Conservation (phyloP, 2,113 vertebrate species). For the Cairina moschata region DNA sequence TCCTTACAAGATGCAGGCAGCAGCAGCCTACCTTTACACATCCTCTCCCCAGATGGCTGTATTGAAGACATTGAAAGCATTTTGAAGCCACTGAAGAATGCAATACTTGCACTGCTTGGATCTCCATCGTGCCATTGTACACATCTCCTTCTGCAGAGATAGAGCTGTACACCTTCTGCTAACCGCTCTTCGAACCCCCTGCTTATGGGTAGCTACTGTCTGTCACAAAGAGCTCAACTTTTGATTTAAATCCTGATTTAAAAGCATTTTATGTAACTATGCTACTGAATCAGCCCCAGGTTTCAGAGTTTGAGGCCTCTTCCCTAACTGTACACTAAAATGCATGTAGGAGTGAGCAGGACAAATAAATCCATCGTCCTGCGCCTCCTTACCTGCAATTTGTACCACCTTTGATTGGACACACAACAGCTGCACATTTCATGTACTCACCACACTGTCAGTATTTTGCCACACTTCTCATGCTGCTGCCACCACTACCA, state of each 20-base stretch:
- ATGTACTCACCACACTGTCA: neutral
- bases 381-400: neutral
- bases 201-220: accelerated
- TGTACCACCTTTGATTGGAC: neutral
- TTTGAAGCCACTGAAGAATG: neutral
- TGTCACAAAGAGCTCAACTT: neutral
- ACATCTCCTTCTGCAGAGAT: neutral
- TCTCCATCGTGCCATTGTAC: neutral
- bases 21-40: neutral
- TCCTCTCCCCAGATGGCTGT: neutral
- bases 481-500: neutral
- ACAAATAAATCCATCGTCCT: neutral
- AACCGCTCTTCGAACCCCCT: neutral
- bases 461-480: neutral
- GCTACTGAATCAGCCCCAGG: neutral
- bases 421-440: neutral
- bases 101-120: neutral
- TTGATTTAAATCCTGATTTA: neutral
- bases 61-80: neutral
- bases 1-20: neutral
- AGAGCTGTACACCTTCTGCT: neutral
- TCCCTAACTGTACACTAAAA: neutral
- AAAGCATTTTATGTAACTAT: neutral
- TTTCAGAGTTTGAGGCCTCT: accelerated
- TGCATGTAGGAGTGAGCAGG: accelerated